Percentiles rank a stretch among this genome's conserved stretches.
These are phyloP conservation scores for Vombatus ursinus DNA, from an alignment of 2,113 vertebrate species.

Conservation along the genomic window DNA sequence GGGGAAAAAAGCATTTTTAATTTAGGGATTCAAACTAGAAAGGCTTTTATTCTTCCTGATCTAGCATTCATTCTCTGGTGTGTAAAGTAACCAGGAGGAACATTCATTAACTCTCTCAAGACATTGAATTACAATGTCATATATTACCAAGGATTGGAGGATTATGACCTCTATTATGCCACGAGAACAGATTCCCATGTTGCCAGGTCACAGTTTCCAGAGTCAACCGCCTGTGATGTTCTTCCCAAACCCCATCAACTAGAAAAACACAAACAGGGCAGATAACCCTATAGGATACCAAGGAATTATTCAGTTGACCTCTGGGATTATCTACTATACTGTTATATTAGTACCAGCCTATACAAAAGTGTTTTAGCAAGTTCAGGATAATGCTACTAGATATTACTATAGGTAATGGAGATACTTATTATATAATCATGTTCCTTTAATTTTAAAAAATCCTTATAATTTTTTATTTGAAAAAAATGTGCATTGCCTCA, in stretches of 20 bases:
- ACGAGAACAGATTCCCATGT: conserved; percentile 6
- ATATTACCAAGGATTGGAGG: conserved; percentile 49
- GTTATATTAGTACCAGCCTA: neutral
- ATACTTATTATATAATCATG: neutral
- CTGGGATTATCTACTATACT: conserved; percentile 17
- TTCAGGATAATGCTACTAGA: neutral
- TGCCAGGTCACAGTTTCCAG: conserved; percentile 25
- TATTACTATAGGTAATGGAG: neutral
- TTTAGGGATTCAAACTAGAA: conserved; percentile 41
- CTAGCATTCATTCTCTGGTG: conserved; percentile 31
- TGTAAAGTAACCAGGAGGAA: conserved; percentile 8
- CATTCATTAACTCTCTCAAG: conserved; percentile 43
- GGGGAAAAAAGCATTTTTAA: neutral
- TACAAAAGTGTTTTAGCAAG: conserved; percentile 28
- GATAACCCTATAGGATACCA: neutral
- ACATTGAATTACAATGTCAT: neutral
- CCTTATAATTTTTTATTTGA: neutral
- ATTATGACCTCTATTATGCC: conserved; percentile 48
- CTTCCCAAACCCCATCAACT: conserved; percentile 30
- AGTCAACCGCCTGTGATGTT: conserved; percentile 10
- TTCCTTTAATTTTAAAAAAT: neutral
- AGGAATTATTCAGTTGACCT: conserved; percentile 14
- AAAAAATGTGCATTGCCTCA: neutral
- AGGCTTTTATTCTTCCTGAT: conserved; percentile 15
- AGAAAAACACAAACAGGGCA: neutral